Percentiles rank a stretch among this genome's conserved stretches.
Conservation (phyloP, 2,888 invertebrate genomes). For the Gryllus longicercus region DNA sequence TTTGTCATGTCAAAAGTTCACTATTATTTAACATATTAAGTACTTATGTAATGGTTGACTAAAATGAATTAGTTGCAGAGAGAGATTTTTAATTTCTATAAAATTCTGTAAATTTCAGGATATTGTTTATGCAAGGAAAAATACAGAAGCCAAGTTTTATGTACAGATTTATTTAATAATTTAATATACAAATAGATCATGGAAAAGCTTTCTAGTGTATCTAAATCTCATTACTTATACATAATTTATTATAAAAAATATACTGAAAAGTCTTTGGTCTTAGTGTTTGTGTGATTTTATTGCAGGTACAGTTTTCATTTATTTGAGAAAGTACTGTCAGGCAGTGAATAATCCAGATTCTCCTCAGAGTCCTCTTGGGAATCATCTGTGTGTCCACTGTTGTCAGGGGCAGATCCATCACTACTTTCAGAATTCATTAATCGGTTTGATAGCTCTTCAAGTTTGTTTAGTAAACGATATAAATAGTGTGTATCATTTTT, state of each 20-base stretch:
- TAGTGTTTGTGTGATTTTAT: background rate
- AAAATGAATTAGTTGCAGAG: too few species aligned
- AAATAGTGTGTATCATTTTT: background rate
- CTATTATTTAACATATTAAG: too few species aligned
- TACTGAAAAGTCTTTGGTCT: constrained; percentile 17
- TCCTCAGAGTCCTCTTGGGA: background rate
- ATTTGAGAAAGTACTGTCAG: background rate
- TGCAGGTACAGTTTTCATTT: background rate
- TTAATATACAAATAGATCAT: constrained; percentile 6
- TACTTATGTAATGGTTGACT: too few species aligned
- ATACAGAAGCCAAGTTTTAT: background rate
- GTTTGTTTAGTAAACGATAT: constrained; percentile 25
- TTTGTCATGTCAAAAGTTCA: background rate
- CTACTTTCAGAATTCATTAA: constrained; percentile 8
- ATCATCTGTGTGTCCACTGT: background rate
- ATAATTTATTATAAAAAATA: constrained; percentile 7
- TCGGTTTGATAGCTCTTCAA: constrained; percentile 25
- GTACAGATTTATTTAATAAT: constrained; percentile 7
- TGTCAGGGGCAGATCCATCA: background rate
- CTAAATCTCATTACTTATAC: background rate
- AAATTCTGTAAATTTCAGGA: background rate
- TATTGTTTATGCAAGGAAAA: background rate
- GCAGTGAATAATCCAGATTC: background rate
- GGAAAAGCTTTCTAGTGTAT: background rate
- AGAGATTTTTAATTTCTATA: too few species aligned